Evolutionary conservation across 1,140 invertebrate species (phyloP).

Genomic region (Bombus waltoni): DNA sequence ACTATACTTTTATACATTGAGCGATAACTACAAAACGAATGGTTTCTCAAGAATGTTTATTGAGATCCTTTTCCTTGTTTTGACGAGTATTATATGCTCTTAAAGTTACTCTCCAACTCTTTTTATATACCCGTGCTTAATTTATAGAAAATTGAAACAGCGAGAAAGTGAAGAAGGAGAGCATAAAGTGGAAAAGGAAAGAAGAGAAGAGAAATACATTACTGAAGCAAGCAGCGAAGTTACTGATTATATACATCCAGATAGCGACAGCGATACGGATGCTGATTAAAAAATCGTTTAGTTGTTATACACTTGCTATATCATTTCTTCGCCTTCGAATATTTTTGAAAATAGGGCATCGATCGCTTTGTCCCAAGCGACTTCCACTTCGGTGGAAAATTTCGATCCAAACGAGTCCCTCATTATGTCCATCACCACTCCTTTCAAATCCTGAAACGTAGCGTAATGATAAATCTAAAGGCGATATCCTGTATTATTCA

Average conservation of each 20-base stretch:
- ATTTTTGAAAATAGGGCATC: slow-evolving; percentile 67
- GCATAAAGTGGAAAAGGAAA: no score
- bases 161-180: background rate
- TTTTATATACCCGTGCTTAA: background rate
- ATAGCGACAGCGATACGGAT: slow-evolving; percentile 3
- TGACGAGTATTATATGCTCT: no score
- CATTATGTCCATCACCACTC: slow-evolving; percentile 77
- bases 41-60: no score
- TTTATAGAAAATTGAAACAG: slow-evolving; percentile 18
- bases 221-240: background rate
- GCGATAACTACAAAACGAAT: no score
- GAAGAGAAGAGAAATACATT: background rate
- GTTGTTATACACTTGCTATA: no score
- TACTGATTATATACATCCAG: background rate
- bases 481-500: background rate
- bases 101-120: background rate
- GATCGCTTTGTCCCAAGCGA: slow-evolving; percentile 82
- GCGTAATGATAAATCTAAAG: background rate
- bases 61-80: no score
- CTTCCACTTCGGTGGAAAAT: slow-evolving; percentile 77
- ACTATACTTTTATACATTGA: no score
- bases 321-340: background rate
- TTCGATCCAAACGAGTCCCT: slow-evolving; percentile 72
- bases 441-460: slow-evolving; percentile 79
- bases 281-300: background rate